These are phyloP conservation scores for Furnarius figulus DNA, from an alignment of 2,113 vertebrate species.

Conservation along the genomic window DNA sequence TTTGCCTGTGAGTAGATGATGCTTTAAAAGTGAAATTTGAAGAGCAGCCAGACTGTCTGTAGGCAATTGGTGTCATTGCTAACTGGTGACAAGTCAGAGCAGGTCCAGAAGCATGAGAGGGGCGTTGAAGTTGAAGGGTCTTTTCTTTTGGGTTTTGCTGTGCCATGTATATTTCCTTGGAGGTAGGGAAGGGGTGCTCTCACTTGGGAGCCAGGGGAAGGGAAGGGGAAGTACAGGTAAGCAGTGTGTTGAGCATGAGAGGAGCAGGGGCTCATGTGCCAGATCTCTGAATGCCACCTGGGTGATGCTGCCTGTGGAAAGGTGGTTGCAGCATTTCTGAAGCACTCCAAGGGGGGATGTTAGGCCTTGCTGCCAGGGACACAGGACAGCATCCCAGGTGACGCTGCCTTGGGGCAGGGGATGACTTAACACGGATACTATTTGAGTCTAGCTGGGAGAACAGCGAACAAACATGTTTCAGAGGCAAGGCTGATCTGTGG, in stretches of 20 bases:
- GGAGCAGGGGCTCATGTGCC: neutral
- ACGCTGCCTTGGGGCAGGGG: neutral
- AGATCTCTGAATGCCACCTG: accelerated
- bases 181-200: neutral
- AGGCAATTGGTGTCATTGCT: neutral
- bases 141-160: neutral
- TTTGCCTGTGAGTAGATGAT: neutral
- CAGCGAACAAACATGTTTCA: neutral
- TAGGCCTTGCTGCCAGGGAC: neutral
- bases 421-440: neutral
- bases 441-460: neutral
- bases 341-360: neutral
- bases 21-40: neutral
- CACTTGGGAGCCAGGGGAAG: neutral
- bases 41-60: neutral
- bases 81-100: neutral
- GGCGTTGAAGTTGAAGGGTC: neutral
- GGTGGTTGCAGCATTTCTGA: neutral
- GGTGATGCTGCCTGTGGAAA: neutral
- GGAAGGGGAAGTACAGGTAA: neutral
- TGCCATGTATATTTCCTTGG: neutral
- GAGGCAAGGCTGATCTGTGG: neutral
- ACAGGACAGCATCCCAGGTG: neutral
- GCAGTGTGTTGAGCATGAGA: neutral
- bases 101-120: neutral